These are phyloP conservation scores for Drymonia ruficornis DNA, from an alignment of 2,888 invertebrate genomes.

Conservation along the genomic window DNA sequence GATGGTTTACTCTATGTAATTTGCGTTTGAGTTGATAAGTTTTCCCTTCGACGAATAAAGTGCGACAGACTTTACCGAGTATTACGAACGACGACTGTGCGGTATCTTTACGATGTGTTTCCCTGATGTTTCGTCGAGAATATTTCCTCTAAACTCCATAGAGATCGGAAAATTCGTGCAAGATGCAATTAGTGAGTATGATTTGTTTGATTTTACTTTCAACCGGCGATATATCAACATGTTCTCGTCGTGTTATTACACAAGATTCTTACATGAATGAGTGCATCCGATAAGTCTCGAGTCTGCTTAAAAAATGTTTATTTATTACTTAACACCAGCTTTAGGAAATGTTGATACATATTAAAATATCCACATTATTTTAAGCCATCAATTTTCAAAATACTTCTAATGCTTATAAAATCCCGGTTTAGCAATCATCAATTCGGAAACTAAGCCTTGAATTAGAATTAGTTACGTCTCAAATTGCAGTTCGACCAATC, in stretches of 20 bases:
- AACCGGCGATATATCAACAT: slow-evolving; percentile 25
- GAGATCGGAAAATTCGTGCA: slow-evolving; percentile 60
- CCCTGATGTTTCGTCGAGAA: slow-evolving; percentile 54
- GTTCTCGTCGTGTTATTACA: slow-evolving; percentile 11
- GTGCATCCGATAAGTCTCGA: slow-evolving; percentile 23
- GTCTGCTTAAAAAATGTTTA: too few species aligned
- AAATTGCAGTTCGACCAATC: slow-evolving; percentile 7
- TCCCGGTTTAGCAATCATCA: slow-evolving; percentile 11
- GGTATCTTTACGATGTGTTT: slow-evolving; percentile 55
- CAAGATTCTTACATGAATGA: slow-evolving; percentile 25
- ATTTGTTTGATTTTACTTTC: slow-evolving; percentile 46
- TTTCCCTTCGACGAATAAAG: slow-evolving; percentile 61
- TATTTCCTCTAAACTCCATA: slow-evolving; percentile 54
- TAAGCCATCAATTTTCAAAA: too few species aligned
- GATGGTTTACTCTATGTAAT: slow-evolving; percentile 84
- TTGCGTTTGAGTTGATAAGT: slow-evolving; percentile 76
- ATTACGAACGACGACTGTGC: slow-evolving; percentile 64
- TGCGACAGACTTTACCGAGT: slow-evolving; percentile 65
- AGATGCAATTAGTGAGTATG: slow-evolving; percentile 71
- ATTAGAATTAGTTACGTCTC: slow-evolving; percentile 18
- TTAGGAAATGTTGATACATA: too few species aligned
- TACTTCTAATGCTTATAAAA: not conserved
- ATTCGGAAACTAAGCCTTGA: slow-evolving; percentile 26
- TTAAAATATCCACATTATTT: too few species aligned
- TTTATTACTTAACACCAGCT: too few species aligned